Percentiles rank a stretch among this genome's conserved stretches.
Evolutionary conservation across 2,888 invertebrate genomes (phyloP).

Genomic region (Tetrapedia diversipes): DNA sequence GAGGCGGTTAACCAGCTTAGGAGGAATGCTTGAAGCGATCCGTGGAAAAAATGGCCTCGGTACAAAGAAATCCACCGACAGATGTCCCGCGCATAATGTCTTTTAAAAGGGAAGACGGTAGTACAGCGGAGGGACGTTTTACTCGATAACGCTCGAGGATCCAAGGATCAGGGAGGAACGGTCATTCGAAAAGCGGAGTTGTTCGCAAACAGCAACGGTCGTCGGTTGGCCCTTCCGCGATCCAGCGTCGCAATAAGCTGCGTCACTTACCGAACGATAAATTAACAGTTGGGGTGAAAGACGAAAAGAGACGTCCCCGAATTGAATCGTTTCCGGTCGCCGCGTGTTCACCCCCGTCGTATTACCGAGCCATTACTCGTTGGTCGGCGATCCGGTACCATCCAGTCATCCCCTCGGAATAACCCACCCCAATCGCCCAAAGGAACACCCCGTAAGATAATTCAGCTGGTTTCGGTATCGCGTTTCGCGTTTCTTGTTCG

Average conservation of each 20-base stretch:
- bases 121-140: neutral
- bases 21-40: conserved; percentile 51
- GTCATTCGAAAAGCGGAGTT: neutral
- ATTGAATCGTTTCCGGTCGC: conserved; percentile 81
- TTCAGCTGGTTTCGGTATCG: neutral
- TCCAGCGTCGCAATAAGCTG: conserved; percentile 67
- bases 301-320: conserved; percentile 65
- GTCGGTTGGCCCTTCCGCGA: conserved; percentile 8
- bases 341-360: conserved; percentile 76
- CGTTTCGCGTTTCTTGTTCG: too few relatives aligned
- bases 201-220: conserved; percentile 27
- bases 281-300: conserved; percentile 75
- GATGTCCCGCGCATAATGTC: conserved; percentile 62
- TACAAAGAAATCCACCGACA: conserved; percentile 52
- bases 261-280: conserved; percentile 77
- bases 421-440: conserved; percentile 42
- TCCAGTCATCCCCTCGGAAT: conserved; percentile 55
- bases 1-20: conserved; percentile 39
- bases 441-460: conserved; percentile 36
- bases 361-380: conserved; percentile 80
- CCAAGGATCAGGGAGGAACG: too few relatives aligned
- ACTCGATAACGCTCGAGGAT: neutral
- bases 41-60: conserved; percentile 50
- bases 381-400: conserved; percentile 56
- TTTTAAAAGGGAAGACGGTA: neutral